phyloP scores from a whole-genome alignment of 2,888 invertebrate genomes.

The Epirrhoe alternata region DNA sequence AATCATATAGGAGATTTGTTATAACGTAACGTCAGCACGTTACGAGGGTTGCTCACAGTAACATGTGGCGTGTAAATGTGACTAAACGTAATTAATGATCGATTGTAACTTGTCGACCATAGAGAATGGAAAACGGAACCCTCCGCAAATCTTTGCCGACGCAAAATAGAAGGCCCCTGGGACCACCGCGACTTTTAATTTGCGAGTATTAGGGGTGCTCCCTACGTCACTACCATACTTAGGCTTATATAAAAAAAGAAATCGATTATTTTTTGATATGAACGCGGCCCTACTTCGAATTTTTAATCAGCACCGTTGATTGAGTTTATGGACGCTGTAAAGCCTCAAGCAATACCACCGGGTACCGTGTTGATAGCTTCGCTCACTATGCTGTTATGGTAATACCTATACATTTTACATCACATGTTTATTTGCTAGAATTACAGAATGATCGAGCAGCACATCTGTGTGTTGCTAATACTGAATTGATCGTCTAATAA shows the following conservation, averaged over 20 bases:
- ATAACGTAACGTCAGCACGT: slow-evolving; percentile 35
- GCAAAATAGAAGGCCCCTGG: slow-evolving; percentile 73
- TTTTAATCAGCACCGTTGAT: slow-evolving; percentile 64
- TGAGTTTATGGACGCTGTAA: slow-evolving; percentile 53
- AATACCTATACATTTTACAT: slow-evolving; percentile 12
- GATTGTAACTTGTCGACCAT: slow-evolving; percentile 75
- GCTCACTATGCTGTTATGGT: neutral
- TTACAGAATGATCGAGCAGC: slow-evolving; percentile 8
- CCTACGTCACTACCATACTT: slow-evolving; percentile 49
- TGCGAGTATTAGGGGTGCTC: slow-evolving; percentile 78
- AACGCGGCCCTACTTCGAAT: slow-evolving; percentile 57
- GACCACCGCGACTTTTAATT: slow-evolving; percentile 82
- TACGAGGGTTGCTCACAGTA: slow-evolving; percentile 56
- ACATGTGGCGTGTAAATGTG: slow-evolving; percentile 82
- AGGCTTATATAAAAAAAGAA: slow-evolving; percentile 38
- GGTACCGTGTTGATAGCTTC: slow-evolving; percentile 2
- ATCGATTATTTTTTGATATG: slow-evolving; percentile 49
- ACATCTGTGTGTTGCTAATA: slow-evolving; percentile 23
- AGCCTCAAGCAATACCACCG: slow-evolving; percentile 50
- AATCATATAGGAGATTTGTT: neutral
- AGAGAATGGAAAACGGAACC: slow-evolving; percentile 61
- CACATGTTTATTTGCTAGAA: neutral
- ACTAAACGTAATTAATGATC: slow-evolving; percentile 83
- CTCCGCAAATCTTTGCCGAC: slow-evolving; percentile 77
- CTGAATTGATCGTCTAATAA: slow-evolving; percentile 34